Evolutionary conservation across 1,140 invertebrate genomes (phyloP).

Genomic region (Philopotamus ludificatus): DNA sequence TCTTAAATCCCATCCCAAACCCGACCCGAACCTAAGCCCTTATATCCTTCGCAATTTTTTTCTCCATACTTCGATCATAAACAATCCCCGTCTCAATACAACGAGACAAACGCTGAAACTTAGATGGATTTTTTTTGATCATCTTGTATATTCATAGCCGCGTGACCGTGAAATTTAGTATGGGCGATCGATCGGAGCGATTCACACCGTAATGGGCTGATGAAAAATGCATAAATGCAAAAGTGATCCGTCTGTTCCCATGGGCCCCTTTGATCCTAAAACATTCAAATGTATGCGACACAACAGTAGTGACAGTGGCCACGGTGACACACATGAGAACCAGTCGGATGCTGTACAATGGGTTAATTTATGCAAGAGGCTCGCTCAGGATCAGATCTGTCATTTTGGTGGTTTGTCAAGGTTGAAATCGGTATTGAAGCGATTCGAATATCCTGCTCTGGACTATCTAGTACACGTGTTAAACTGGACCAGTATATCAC

Average conservation of each 20-base stretch:
- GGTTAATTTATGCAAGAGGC: slow-evolving; percentile 4
- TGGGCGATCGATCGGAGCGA: slow-evolving; percentile 14
- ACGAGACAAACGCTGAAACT: too few relatives aligned
- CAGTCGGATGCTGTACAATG: not conserved
- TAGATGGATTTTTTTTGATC: too few relatives aligned
- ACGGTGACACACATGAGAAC: slow-evolving; percentile 21
- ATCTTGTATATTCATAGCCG: slow-evolving; percentile 5
- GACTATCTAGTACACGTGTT: too few relatives aligned
- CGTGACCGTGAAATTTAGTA: slow-evolving; percentile 17
- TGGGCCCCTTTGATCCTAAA: not conserved
- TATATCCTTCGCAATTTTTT: slow-evolving; percentile 8
- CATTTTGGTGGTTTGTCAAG: too few relatives aligned
- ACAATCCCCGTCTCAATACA: too few relatives aligned
- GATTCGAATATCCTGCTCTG: too few relatives aligned
- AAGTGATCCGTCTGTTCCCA: slow-evolving; percentile 7
- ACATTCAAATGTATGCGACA: slow-evolving; percentile 24
- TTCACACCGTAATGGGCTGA: slow-evolving; percentile 12
- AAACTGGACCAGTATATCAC: too few relatives aligned
- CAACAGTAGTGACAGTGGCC: slow-evolving; percentile 19
- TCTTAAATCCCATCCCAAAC: slow-evolving; percentile 25
- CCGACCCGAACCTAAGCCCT: slow-evolving; percentile 2
- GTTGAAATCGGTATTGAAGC: too few relatives aligned
- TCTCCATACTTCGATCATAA: not conserved
- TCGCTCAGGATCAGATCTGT: not conserved
- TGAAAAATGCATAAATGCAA: slow-evolving; percentile 29